phyloP scores from a whole-genome alignment of 2,888 invertebrate genomes.

The Ochropleura plecta region DNA sequence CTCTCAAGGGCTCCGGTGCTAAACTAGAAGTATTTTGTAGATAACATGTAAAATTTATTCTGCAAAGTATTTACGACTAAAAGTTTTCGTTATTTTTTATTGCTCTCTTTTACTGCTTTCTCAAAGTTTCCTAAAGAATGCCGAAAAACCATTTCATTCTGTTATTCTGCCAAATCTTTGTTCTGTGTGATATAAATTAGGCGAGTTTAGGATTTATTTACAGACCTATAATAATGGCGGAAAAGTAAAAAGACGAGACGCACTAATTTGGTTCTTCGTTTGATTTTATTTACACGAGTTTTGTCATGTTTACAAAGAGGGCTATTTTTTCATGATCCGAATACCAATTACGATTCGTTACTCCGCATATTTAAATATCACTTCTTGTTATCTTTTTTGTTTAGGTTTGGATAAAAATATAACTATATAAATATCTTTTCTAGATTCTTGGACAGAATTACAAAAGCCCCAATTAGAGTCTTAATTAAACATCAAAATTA shows the following conservation, averaged over 20 bases:
- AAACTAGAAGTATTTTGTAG: constrained; percentile 12
- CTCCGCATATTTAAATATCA: constrained; percentile 11
- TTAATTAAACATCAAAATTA: constrained; percentile 25
- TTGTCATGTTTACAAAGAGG: constrained; percentile 33
- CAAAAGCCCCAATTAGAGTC: constrained; percentile 23
- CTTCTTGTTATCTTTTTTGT: not conserved
- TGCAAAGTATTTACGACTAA: constrained; percentile 35
- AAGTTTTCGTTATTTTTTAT: constrained; percentile 41
- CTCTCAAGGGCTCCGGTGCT: not conserved
- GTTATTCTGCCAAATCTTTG: constrained; percentile 20
- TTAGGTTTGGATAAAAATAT: constrained; percentile 18
- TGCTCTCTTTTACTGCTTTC: constrained; percentile 18
- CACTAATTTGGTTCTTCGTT: constrained; percentile 11
- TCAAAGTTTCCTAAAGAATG: constrained; percentile 16
- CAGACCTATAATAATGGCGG: constrained; percentile 19
- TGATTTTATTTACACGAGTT: constrained; percentile 32
- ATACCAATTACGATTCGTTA: constrained; percentile 24
- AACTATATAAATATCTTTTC: constrained; percentile 2
- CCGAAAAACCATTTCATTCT: constrained; percentile 19
- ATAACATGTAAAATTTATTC: constrained; percentile 23
- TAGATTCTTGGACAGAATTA: constrained; percentile 9
- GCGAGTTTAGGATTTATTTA: constrained; percentile 28
- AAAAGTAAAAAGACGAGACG: constrained; percentile 21
- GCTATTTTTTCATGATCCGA: constrained; percentile 21
- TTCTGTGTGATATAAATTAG: constrained; percentile 15